phyloP scores from a whole-genome alignment of 1,140 invertebrate genomes.

The Formica exsecta region DNA sequence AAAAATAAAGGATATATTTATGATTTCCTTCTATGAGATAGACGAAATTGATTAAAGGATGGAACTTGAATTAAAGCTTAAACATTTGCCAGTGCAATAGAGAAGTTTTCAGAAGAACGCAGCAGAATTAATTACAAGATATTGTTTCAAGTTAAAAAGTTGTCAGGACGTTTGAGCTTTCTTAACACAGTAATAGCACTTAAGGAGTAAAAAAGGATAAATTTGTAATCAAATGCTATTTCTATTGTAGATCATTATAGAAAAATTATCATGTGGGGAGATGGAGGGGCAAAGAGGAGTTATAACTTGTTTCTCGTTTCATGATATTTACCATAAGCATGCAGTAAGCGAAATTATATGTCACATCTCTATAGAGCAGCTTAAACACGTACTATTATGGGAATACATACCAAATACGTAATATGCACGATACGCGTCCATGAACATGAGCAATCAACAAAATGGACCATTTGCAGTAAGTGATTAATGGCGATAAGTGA shows the following conservation, averaged over 20 bases:
- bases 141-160: constrained; percentile 13
- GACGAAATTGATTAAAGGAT: not conserved
- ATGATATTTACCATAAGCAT: constrained; percentile 19
- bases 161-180: not conserved
- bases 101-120: not conserved
- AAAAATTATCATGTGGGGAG: constrained; percentile 1
- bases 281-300: not conserved
- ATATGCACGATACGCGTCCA: not conserved
- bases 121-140: not conserved
- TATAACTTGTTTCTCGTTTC: not conserved
- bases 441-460: not conserved
- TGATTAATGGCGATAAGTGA: not conserved
- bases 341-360: constrained; percentile 10
- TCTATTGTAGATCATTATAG: constrained; percentile 22
- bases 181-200: not conserved
- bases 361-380: not conserved
- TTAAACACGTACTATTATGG: not conserved
- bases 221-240: constrained; percentile 38
- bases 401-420: not conserved
- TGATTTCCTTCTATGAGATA: not conserved
- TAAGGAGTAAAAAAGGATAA: too few species aligned
- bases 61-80: not conserved
- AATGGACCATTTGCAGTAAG: not conserved
- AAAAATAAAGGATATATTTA: constrained; percentile 4
- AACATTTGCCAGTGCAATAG: not conserved